Evolutionary conservation across 2,797 vertebrate genomes (phyloP).

Genomic region (Artibeus lituratus): DNA sequence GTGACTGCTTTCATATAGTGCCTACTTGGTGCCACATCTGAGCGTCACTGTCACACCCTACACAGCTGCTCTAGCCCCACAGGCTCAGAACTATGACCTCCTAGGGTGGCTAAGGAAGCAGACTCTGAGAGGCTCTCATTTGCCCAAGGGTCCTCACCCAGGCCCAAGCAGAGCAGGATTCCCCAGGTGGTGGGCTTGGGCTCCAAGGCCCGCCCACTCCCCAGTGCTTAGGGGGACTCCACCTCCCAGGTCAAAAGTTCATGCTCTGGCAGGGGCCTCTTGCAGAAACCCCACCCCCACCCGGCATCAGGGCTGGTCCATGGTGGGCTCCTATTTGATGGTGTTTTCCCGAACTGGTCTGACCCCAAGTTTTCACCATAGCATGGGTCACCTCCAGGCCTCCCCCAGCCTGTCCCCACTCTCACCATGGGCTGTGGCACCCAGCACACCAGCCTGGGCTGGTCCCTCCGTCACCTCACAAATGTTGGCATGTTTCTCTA

Average conservation of each 20-base stretch:
- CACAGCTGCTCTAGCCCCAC: background rate
- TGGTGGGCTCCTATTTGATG: rapidly evolving
- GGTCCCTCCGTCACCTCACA: background rate
- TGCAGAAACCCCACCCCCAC: background rate
- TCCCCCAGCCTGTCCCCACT: background rate
- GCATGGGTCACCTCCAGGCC: rapidly evolving
- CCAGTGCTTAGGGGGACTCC: too few species aligned
- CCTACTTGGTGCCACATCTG: background rate
- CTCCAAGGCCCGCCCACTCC: too few species aligned
- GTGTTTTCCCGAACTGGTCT: background rate
- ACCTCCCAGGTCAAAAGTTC: background rate
- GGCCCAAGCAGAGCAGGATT: background rate
- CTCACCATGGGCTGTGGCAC: background rate
- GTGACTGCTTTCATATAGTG: rapidly evolving
- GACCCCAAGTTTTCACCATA: background rate
- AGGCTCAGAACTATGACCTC: rapidly evolving
- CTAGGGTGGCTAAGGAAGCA: background rate
- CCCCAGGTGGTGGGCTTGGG: too few species aligned
- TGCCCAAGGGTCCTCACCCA: background rate
- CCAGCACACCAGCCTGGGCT: rapidly evolving
- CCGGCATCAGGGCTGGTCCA: background rate
- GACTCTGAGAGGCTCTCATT: too few species aligned
- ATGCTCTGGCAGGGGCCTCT: background rate
- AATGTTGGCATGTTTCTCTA: background rate
- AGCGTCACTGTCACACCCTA: background rate